A percentile compares a stretch with the other conserved stretches of the same genome.
Evolutionary conservation across 2,888 invertebrate species (phyloP).

Genomic region (Toxonevra muliebris): DNA sequence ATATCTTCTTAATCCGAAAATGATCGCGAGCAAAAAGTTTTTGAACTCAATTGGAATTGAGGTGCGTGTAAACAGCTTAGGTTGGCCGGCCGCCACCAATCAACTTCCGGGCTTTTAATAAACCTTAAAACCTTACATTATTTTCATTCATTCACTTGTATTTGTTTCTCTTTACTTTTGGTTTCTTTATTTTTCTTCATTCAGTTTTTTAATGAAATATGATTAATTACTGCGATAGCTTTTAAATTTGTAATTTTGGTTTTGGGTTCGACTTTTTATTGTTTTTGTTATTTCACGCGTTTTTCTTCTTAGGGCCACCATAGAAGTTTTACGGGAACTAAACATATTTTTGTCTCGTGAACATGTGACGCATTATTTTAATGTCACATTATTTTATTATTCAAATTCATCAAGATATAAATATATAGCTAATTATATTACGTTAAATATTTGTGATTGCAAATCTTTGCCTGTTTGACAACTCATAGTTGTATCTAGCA

Average conservation of each 20-base stretch:
- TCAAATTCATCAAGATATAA: slow-evolving; percentile 25
- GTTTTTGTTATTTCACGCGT: slow-evolving; percentile 10
- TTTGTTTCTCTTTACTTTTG: slow-evolving; percentile 1
- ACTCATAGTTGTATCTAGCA: no score
- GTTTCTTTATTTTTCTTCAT: not conserved
- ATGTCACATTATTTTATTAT: slow-evolving; percentile 29
- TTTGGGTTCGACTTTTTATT: not conserved
- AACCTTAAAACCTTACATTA: slow-evolving; percentile 17
- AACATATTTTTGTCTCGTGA: slow-evolving; percentile 25
- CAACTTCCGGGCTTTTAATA: slow-evolving; percentile 57
- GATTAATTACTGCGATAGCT: slow-evolving; percentile 52
- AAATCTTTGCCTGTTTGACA: not conserved
- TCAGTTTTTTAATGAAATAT: slow-evolving; percentile 38
- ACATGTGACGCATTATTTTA: slow-evolving; percentile 29
- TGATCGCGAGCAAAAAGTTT: slow-evolving; percentile 34
- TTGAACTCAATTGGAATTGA: slow-evolving; percentile 31
- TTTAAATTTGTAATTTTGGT: slow-evolving; percentile 45
- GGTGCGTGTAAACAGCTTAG: slow-evolving; percentile 46
- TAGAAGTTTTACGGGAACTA: slow-evolving; percentile 3
- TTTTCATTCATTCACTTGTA: slow-evolving; percentile 21
- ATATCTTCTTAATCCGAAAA: slow-evolving; percentile 40
- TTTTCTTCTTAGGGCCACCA: slow-evolving; percentile 32
- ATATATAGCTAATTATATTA: not conserved
- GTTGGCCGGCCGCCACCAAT: slow-evolving; percentile 34
- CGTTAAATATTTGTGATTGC: not conserved